These are phyloP conservation scores for Bombus cullumanus DNA, from an alignment of 1,140 invertebrate genomes.

Conservation along the genomic window DNA sequence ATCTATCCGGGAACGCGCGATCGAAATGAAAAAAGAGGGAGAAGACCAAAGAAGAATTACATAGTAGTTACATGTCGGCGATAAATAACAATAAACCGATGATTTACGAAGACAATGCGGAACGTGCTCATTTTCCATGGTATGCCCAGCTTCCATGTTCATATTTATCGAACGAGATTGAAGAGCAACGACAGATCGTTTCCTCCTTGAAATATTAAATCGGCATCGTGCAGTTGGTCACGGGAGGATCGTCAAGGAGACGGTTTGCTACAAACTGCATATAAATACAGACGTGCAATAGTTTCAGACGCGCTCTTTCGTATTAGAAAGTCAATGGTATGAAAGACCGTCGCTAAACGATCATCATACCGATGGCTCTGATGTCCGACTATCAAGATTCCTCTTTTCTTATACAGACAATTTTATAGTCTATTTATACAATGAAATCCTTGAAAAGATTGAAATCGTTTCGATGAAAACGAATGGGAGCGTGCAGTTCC, in stretches of 20 bases:
- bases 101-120: conserved; percentile 1
- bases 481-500: not conserved
- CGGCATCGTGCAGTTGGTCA: not conserved
- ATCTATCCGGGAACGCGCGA: not conserved
- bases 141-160: not conserved
- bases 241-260: not conserved
- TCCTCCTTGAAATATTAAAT: not conserved
- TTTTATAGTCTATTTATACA: not conserved
- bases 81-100: conserved; percentile 20
- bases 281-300: conserved; percentile 10
- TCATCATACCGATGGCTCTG: not conserved
- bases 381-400: too few species aligned
- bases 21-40: too few species aligned
- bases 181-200: conserved; percentile 15
- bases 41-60: not conserved
- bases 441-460: not conserved
- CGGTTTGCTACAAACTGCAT: not conserved
- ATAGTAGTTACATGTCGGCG: not conserved
- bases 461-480: not conserved
- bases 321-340: conserved; percentile 30
- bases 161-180: conserved; percentile 1
- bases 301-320: not conserved
- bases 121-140: not conserved
- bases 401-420: too few species aligned
- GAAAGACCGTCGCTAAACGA: not conserved